Evolutionary conservation across 2,888 invertebrate species (phyloP), one percentile per base, ranked within the genome.

Genomic region (Poecilus cupreus): DNA sequence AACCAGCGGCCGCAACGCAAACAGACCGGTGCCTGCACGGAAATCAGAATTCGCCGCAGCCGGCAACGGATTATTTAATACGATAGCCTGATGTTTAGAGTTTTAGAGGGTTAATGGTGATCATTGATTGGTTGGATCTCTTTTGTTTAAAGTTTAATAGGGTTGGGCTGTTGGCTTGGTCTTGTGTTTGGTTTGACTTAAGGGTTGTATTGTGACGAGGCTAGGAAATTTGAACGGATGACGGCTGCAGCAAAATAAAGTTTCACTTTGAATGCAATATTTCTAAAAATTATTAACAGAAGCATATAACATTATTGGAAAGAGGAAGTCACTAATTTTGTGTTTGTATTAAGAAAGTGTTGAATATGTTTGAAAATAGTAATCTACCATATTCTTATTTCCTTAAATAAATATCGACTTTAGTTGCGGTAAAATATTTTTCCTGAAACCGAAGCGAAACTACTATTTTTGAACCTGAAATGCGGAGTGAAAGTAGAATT

Each of bases 121-220:
- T 68, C 37, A 68, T 60, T 68, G 64, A 68, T 68, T 68, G 64
- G 64, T 68, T 60, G 32, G 64, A 37, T 68, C 37, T 37, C 2
- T 37, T 68, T 68, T 68, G 64, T 68, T 68, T 68, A 6, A 68
- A 37, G 37, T 68, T 68, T 32, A 10, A 37, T 37, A 37, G 37
- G 64, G 64, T 22, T 68, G 64, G 64, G 2, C 37, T 68, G 6
- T 24, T 26, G 8, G 54, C 22, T n/a, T 51, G 51, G 3, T 60
- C 22, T 26, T 26, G 1, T 60, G 60, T 13, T 26, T 26, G 4
- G 4, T 51, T 51, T 51, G 51, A 51, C 57, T 57, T 57, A 24
- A 26, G 24, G 26, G 57, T 8, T 20, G 57, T 57, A 24, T 57
- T 60, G n/a, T 13, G 43, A 4, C 26, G 60, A 10, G n/a, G 1